Evolutionary conservation across 92 coral and sea anemone genomes (phyloP).

Genomic region (Chrysogorgia sp.): DNA sequence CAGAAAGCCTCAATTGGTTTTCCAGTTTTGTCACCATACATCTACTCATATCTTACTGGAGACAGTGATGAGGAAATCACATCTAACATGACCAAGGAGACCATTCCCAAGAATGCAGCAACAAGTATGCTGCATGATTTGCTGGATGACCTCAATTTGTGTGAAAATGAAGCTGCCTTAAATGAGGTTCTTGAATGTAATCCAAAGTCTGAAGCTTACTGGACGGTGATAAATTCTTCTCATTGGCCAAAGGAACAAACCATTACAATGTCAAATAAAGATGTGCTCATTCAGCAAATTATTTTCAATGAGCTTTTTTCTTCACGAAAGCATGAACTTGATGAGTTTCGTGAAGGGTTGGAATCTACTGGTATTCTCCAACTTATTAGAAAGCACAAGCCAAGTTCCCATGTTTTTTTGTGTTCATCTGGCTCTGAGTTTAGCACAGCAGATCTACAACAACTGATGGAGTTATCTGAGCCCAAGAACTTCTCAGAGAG

Average conservation of each 20-base stretch:
- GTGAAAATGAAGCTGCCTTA: constrained; percentile 40
- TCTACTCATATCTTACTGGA: constrained; percentile 35
- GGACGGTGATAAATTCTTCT: constrained; percentile 21
- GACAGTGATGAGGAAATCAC: constrained; percentile 30
- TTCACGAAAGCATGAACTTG: constrained; percentile 47
- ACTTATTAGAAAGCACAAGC: constrained; percentile 20
- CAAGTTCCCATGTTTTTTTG: constrained; percentile 34
- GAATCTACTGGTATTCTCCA: constrained; percentile 34
- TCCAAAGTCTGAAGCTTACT: not conserved
- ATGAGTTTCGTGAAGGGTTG: constrained; percentile 46
- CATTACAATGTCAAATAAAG: constrained; percentile 30
- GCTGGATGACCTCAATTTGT: constrained; percentile 21
- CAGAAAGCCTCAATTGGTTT: constrained; percentile 35
- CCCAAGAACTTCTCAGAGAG: constrained; percentile 39
- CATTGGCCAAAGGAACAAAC: constrained; percentile 43
- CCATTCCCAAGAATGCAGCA: constrained; percentile 44
- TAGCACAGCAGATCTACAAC: too few relatives aligned
- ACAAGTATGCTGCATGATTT: constrained; percentile 24
- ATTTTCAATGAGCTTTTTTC: constrained; percentile 30
- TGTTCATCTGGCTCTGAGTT: constrained; percentile 41
- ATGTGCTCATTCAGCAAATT: not conserved
- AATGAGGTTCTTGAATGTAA: constrained; percentile 5
- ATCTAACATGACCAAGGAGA: constrained; percentile 16
- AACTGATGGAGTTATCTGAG: constrained; percentile 16
- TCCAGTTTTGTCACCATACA: constrained; percentile 29